phyloP scores from a whole-genome alignment of 2,888 invertebrate genomes.

The Tachina grossa region DNA sequence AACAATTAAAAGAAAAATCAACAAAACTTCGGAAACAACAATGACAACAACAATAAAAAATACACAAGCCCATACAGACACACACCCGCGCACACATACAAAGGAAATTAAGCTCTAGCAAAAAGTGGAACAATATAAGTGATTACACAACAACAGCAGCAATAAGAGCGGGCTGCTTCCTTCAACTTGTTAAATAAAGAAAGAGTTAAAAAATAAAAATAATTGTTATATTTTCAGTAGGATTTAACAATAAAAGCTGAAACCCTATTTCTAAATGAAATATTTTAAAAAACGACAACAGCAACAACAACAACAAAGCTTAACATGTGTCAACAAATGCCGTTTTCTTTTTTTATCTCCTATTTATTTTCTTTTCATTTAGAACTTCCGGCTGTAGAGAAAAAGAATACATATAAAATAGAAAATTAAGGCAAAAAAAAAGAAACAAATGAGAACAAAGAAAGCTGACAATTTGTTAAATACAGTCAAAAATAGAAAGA shows the following conservation, averaged over 20 bases:
- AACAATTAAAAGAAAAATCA: conserved; percentile 82
- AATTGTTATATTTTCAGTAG: conserved; percentile 68
- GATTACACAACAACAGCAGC: conserved; percentile 4
- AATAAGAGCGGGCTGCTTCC: too few relatives aligned
- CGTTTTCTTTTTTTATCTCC: conserved; percentile 60
- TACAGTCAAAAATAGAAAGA: conserved; percentile 1
- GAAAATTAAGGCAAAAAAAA: conserved; percentile 26
- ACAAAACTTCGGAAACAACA: conserved; percentile 75
- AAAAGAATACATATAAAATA: conserved; percentile 34
- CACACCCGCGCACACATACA: too few relatives aligned
- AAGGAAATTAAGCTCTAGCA: conserved; percentile 42
- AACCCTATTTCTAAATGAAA: conserved; percentile 47
- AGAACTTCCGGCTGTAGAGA: conserved; percentile 61
- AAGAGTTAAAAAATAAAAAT: conserved; percentile 51
- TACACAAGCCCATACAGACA: background rate
- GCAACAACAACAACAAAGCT: conserved; percentile 26
- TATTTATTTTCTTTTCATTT: conserved; percentile 23
- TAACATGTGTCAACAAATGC: conserved; percentile 72
- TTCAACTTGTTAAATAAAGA: conserved; percentile 24
- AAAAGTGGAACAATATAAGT: conserved; percentile 67
- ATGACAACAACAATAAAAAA: conserved; percentile 54
- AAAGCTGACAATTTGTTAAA: conserved; percentile 64
- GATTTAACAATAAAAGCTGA: conserved; percentile 65
- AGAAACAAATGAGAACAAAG: conserved; percentile 61
- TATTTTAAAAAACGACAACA: conserved; percentile 2